A percentile compares a stretch with the other conserved stretches of the same genome.
Conservation (phyloP, 2,888 invertebrate genomes). For the Cheilosia vernalis region DNA sequence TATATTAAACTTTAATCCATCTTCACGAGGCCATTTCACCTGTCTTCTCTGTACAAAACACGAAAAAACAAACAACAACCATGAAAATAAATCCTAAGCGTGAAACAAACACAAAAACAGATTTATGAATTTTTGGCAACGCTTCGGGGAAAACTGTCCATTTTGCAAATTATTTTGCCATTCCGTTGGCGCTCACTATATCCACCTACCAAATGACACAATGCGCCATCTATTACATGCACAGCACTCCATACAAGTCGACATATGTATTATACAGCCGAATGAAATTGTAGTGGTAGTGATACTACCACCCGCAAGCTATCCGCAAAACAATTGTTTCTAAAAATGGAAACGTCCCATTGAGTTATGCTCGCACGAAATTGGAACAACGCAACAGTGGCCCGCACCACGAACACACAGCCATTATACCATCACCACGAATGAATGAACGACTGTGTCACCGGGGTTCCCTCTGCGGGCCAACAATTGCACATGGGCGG, state of each 20-base stretch:
- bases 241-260: neutral
- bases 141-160: constrained; percentile 60
- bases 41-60: neutral
- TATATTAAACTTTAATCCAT: constrained; percentile 20
- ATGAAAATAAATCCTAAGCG: constrained; percentile 18
- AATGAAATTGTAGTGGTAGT: neutral
- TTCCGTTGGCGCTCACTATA: constrained; percentile 14
- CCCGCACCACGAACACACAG: constrained; percentile 49
- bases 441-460: constrained; percentile 59
- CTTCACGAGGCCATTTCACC: constrained; percentile 3
- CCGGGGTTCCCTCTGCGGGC: constrained; percentile 35
- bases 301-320: constrained; percentile 31
- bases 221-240: constrained; percentile 35
- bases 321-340: constrained; percentile 57
- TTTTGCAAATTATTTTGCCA: constrained; percentile 64
- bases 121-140: constrained; percentile 62
- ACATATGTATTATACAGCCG: neutral
- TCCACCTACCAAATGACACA: constrained; percentile 43
- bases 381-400: constrained; percentile 60
- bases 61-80: neutral
- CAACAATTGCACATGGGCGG: constrained; percentile 26
- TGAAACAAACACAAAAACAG: constrained; percentile 38
- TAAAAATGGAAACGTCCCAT: constrained; percentile 68
- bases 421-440: constrained; percentile 65
- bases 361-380: constrained; percentile 65